Evolutionary conservation across 1,140 invertebrate genomes (phyloP).

Genomic region (Macrobrachium nipponense): DNA sequence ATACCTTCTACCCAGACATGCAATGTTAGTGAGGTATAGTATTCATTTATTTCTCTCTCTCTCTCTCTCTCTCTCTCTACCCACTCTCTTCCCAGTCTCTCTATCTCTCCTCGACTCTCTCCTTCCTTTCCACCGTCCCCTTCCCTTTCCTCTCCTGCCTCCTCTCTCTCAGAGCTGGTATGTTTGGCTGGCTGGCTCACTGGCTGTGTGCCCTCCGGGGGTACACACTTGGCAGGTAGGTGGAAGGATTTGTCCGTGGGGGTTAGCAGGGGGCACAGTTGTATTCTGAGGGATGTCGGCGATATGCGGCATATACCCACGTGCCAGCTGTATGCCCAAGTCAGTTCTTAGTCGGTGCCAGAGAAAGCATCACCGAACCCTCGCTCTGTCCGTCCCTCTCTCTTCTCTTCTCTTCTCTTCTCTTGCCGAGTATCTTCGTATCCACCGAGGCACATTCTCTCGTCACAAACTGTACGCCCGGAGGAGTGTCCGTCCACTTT

Average conservation of each 20-base stretch:
- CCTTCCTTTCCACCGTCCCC: not conserved
- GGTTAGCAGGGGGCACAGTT: not conserved
- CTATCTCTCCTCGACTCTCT: not conserved
- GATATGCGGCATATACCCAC: slow-evolving; percentile 43
- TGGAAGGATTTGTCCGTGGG: not conserved
- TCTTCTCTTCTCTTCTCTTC: not conserved
- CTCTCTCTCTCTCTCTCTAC: slow-evolving; percentile 26
- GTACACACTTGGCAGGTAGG: not conserved
- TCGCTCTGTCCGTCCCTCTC: not conserved
- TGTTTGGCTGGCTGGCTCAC: no score
- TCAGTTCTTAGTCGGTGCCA: slow-evolving; percentile 35
- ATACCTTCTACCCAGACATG: no score
- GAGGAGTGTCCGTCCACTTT: no score
- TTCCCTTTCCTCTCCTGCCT: not conserved
- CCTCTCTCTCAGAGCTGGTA: not conserved
- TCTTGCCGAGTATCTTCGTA: no score
- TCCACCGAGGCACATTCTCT: no score
- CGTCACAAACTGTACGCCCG: no score
- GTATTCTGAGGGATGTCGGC: not conserved
- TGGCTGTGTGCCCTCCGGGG: not conserved
- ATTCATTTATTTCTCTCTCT: not conserved
- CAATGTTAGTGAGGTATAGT: no score
- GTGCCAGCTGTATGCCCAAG: slow-evolving; percentile 29
- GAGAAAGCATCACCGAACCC: not conserved
- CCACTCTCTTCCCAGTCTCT: no score